Percentiles rank a stretch among this genome's conserved stretches.
Evolutionary conservation across 1,140 invertebrate species (phyloP).

Genomic region (Sycobia sp.): DNA sequence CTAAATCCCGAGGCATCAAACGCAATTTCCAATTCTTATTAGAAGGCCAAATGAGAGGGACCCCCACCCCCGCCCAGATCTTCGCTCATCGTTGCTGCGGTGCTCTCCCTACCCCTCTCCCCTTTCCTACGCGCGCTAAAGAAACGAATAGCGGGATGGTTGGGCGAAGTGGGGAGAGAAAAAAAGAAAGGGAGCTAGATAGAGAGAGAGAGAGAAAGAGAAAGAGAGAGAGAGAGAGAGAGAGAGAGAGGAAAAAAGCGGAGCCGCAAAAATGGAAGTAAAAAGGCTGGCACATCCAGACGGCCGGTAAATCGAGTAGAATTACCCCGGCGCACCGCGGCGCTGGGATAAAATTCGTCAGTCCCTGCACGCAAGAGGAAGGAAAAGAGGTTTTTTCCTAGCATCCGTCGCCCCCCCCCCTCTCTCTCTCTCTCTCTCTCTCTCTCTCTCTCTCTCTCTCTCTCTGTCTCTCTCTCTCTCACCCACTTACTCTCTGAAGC

Average conservation of each 20-base stretch:
- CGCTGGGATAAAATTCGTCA: conserved; percentile 27
- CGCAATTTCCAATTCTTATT: conserved; percentile 37
- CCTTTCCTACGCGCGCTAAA: background rate
- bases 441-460: too few relatives aligned
- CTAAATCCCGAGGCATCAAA: conserved; percentile 31
- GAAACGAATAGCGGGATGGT: too few relatives aligned
- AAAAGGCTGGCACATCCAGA: background rate
- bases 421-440: too few relatives aligned
- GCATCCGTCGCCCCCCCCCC: background rate
- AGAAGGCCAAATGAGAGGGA: conserved; percentile 20
- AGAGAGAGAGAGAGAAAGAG: background rate
- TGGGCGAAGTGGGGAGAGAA: too few relatives aligned
- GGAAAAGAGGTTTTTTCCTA: conserved; percentile 4
- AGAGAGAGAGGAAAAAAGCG: background rate
- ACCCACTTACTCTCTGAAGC: too few relatives aligned
- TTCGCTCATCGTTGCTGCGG: conserved; percentile 28
- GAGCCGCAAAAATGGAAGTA: conserved; percentile 5
- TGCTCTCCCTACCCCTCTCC: too few relatives aligned
- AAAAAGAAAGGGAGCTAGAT: too few relatives aligned
- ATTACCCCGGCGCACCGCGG: conserved; percentile 15
- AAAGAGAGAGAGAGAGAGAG: background rate
- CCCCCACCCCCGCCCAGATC: conserved; percentile 24
- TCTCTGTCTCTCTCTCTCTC: too few relatives aligned
- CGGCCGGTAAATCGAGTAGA: conserved; percentile 17
- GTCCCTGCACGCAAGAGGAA: conserved; percentile 5